These are phyloP conservation scores for Andrena bucephala DNA, from an alignment of 2,888 invertebrate genomes.

Conservation along the genomic window DNA sequence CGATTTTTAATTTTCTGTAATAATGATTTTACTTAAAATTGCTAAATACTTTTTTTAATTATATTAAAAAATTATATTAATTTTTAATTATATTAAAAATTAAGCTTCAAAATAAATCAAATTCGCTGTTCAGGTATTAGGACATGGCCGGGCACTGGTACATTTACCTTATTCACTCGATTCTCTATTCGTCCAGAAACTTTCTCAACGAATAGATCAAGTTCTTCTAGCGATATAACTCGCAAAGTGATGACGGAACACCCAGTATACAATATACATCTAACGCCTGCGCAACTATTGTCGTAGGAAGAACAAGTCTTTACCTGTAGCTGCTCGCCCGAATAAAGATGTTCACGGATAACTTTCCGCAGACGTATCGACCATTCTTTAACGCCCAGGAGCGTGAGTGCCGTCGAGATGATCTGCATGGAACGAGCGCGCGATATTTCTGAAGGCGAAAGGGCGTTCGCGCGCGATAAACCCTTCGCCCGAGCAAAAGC, in stretches of 20 bases:
- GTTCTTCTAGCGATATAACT: not conserved
- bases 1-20: no score
- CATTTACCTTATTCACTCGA: not conserved
- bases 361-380: constrained; percentile 53
- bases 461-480: constrained; percentile 31
- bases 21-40: no score
- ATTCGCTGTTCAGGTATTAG: no score
- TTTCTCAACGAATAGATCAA: not conserved
- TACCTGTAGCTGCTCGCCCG: constrained; percentile 12
- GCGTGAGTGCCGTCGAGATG: constrained; percentile 45
- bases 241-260: constrained; percentile 14
- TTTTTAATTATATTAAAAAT: no score
- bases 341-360: constrained; percentile 50
- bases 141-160: no score
- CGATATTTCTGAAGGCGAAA: constrained; percentile 57
- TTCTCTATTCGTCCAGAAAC: not conserved
- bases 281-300: constrained; percentile 5
- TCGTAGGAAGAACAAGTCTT: constrained; percentile 16
- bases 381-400: constrained; percentile 57
- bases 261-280: constrained; percentile 1
- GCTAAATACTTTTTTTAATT: no score
- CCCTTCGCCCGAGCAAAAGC: constrained; percentile 21
- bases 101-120: no score
- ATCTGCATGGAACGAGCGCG: constrained; percentile 40
- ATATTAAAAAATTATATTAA: no score